Evolutionary conservation across 2,888 invertebrate genomes (phyloP).

Genomic region (Strigamia crassipes): DNA sequence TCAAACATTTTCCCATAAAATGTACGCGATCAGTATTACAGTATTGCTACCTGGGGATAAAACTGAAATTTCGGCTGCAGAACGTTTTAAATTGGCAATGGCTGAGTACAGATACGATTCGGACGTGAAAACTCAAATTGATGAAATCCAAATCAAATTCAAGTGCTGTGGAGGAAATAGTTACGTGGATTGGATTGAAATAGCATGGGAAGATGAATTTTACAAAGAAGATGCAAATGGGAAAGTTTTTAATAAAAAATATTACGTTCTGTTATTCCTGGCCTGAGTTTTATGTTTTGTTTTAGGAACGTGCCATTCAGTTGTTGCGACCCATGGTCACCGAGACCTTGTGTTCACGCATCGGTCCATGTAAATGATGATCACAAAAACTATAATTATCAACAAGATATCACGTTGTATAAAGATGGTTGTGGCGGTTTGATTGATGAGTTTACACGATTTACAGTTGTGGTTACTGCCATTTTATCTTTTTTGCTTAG

Average conservation of each 20-base stretch:
- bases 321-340: slow-evolving; percentile 1
- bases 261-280: too few relatives aligned
- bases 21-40: not conserved
- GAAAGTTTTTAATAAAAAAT: not conserved
- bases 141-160: slow-evolving; percentile 8
- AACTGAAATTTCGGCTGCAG: not conserved
- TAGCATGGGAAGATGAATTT: slow-evolving; percentile 29
- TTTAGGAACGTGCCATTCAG: slow-evolving; percentile 34
- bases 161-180: slow-evolving; percentile 15
- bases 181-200: slow-evolving; percentile 25
- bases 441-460: not conserved
- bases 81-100: not conserved
- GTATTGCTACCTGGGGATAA: not conserved
- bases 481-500: not conserved
- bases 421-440: not conserved
- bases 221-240: not conserved
- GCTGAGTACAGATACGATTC: not conserved
- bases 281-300: not conserved
- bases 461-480: not conserved
- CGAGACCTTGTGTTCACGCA: slow-evolving; percentile 27
- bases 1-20: not conserved
- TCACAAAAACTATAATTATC: not conserved
- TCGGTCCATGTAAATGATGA: not conserved
- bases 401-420: not conserved
- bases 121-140: slow-evolving; percentile 37